These are phyloP conservation scores for Hirtodrosophila alboralis DNA, from an alignment of 2,888 invertebrate genomes.

Conservation along the genomic window DNA sequence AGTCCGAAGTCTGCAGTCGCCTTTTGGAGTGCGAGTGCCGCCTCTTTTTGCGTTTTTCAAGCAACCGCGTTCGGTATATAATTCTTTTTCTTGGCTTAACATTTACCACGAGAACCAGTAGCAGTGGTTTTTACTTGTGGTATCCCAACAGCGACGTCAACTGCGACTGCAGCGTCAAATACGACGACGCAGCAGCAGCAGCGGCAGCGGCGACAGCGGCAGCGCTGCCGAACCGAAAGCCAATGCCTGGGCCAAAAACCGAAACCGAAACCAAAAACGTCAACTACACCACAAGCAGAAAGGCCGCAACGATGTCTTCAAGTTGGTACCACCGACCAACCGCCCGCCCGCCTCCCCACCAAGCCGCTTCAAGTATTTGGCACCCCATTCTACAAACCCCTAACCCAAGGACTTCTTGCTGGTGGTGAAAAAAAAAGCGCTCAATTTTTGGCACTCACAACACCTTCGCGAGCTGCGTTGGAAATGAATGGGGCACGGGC, in stretches of 20 bases:
- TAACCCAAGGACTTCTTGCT: not conserved
- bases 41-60: slow-evolving; percentile 58
- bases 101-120: slow-evolving; percentile 84
- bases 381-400: not conserved
- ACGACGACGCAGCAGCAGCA: not conserved
- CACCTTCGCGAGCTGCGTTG: slow-evolving; percentile 57
- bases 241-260: slow-evolving; percentile 26
- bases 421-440: slow-evolving; percentile 63
- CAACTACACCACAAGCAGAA: slow-evolving; percentile 79
- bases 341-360: not conserved
- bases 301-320: slow-evolving; percentile 79
- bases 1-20: slow-evolving; percentile 33
- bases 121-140: slow-evolving; percentile 84
- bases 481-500: slow-evolving; percentile 25
- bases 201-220: slow-evolving; percentile 6
- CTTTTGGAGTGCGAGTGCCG: slow-evolving; percentile 56
- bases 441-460: slow-evolving; percentile 66
- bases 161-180: slow-evolving; percentile 26
- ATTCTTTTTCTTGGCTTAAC: slow-evolving; percentile 81
- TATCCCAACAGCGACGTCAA: slow-evolving; percentile 61
- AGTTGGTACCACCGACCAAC: slow-evolving; percentile 41
- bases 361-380: too few relatives aligned
- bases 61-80: slow-evolving; percentile 63
- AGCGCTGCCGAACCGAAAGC: slow-evolving; percentile 52
- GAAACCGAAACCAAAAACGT: slow-evolving; percentile 75